phyloP scores from a whole-genome alignment of 2,113 vertebrate species.

The Orthonyx spaldingii region DNA sequence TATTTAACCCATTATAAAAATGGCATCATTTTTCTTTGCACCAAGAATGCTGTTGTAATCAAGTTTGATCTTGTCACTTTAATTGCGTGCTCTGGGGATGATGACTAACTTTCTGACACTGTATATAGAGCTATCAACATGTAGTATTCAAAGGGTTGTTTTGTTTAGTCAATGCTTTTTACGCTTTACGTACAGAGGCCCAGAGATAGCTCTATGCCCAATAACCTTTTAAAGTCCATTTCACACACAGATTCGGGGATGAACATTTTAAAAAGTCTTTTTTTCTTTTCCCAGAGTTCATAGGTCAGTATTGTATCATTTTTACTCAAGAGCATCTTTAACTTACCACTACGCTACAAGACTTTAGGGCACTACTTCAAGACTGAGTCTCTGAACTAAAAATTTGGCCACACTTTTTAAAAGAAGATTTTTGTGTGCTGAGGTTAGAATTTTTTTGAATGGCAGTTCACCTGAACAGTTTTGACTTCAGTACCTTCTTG shows the following conservation, averaged over 20 bases:
- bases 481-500: not conserved
- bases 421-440: fast-evolving
- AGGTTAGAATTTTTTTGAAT: not conserved
- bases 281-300: not conserved
- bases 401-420: not conserved
- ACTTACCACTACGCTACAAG: not conserved
- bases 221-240: not conserved
- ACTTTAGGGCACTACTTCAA: not conserved
- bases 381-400: not conserved
- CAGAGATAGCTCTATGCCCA: not conserved
- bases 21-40: not conserved
- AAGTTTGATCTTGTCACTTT: not conserved
- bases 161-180: not conserved
- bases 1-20: not conserved
- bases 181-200: not conserved
- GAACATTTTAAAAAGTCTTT: not conserved
- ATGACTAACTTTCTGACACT: not conserved
- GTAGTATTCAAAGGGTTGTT: not conserved
- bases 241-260: not conserved
- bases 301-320: not conserved
- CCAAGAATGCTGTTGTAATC: not conserved
- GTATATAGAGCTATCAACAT: not conserved
- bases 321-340: not conserved
- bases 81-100: not conserved
- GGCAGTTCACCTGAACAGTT: too few relatives aligned